Percentiles rank a stretch among this genome's conserved stretches.
Conservation (phyloP, 2,888 invertebrate genomes). For the Dorcus hopei region DNA sequence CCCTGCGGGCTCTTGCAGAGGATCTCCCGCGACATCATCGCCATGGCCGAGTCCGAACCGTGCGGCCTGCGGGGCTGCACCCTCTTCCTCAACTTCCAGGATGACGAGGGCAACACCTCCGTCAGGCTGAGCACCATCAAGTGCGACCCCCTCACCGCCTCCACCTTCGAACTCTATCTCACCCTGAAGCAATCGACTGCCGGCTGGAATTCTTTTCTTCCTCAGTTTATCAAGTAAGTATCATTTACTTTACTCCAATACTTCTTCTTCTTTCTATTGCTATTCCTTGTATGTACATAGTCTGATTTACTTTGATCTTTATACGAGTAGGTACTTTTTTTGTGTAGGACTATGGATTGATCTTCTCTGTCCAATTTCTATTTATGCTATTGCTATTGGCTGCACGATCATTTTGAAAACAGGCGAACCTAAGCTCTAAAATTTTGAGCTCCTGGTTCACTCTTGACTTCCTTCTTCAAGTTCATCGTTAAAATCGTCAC, state of each 20-base stretch:
- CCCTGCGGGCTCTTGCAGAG: conserved; percentile 78
- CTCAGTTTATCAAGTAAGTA: conserved; percentile 85
- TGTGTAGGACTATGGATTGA: too few relatives aligned
- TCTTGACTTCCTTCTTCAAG: too few relatives aligned
- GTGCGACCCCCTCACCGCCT: conserved; percentile 80
- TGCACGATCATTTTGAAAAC: too few relatives aligned
- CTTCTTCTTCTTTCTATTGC: neutral
- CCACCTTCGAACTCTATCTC: conserved; percentile 85
- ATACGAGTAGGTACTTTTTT: too few relatives aligned
- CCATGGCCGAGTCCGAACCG: conserved; percentile 84
- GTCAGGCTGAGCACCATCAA: conserved; percentile 76
- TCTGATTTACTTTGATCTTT: too few relatives aligned
- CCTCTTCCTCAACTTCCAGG: conserved; percentile 80
- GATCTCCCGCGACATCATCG: conserved; percentile 75
- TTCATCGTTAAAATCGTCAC: too few relatives aligned
- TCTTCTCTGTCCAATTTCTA: too few relatives aligned
- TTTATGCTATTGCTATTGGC: too few relatives aligned
- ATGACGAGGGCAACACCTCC: conserved; percentile 55
- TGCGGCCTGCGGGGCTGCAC: conserved; percentile 86
- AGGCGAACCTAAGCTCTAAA: too few relatives aligned
- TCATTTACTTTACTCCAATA: neutral
- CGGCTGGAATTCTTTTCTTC: conserved; percentile 81
- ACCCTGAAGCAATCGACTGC: conserved; percentile 81
- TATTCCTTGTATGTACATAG: too few relatives aligned
- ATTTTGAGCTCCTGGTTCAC: too few relatives aligned